Evolutionary conservation across 2,113 vertebrate species (phyloP).

Genomic region (Vidua macroura): DNA sequence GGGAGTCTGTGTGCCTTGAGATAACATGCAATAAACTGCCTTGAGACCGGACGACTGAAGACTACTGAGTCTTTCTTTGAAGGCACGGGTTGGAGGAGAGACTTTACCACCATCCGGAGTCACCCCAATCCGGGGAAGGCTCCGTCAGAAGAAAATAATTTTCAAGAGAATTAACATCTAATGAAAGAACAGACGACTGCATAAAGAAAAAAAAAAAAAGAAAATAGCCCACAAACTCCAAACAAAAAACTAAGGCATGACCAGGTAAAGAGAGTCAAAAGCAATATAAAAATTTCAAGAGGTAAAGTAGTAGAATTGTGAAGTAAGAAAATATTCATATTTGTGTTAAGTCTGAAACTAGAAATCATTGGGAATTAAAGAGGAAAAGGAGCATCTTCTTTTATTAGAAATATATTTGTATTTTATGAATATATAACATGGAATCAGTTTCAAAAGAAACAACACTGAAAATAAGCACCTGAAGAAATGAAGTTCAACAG

Average conservation of each 20-base stretch:
- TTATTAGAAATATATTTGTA: not conserved
- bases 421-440: not conserved
- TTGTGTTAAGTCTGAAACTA: not conserved
- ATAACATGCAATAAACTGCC: no score
- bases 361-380: not conserved
- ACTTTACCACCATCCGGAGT: no score
- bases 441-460: not conserved
- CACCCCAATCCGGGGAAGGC: no score
- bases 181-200: not conserved
- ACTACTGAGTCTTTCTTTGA: no score
- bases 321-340: not conserved
- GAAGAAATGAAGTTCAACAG: not conserved
- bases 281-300: not conserved
- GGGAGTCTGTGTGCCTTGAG: no score
- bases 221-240: not conserved
- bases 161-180: not conserved
- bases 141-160: not conserved
- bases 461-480: not conserved
- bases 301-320: not conserved
- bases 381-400: not conserved
- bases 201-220: fast-evolving
- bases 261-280: not conserved
- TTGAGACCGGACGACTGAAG: no score
- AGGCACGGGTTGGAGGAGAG: no score
- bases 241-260: not conserved